Evolutionary conservation across 2,888 invertebrate genomes (phyloP).

Genomic region (Sympetrum striolatum): DNA sequence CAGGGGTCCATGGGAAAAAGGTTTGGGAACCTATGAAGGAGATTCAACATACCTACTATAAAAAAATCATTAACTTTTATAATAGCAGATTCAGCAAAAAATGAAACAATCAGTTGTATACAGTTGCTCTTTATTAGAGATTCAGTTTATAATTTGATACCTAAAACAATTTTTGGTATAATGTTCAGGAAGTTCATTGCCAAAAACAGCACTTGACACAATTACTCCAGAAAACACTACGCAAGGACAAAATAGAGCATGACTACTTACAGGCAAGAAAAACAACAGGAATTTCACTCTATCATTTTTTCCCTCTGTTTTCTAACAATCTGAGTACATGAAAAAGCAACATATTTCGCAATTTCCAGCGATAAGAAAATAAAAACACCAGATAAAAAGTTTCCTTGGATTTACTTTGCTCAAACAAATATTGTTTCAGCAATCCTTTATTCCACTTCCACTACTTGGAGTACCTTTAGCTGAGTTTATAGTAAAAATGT

Average conservation of each 20-base stretch:
- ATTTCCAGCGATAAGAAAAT: conserved; percentile 13
- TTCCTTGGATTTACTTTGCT: background rate
- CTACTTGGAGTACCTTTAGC: background rate
- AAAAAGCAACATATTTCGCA: conserved; percentile 22
- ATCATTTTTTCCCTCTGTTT: background rate
- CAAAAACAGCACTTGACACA: conserved; percentile 24
- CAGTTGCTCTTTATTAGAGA: conserved; percentile 33
- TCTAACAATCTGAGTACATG: conserved; percentile 11
- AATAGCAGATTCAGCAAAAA: background rate
- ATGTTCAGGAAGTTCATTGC: conserved; percentile 1
- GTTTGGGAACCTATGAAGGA: no score
- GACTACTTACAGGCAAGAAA: background rate
- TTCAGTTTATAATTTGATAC: conserved; percentile 23
- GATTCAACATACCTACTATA: no score
- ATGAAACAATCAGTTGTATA: background rate
- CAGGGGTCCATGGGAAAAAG: no score
- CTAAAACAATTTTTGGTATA: conserved; percentile 39
- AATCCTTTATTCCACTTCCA: background rate
- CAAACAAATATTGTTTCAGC: background rate
- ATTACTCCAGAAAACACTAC: conserved; percentile 5
- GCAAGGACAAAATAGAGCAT: background rate
- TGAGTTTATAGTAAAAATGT: background rate
- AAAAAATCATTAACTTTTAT: no score
- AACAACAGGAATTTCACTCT: background rate
- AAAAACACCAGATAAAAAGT: conserved; percentile 13